phyloP scores from a whole-genome alignment of 1,140 invertebrate genomes.

The Amphibalanus amphitrite region DNA sequence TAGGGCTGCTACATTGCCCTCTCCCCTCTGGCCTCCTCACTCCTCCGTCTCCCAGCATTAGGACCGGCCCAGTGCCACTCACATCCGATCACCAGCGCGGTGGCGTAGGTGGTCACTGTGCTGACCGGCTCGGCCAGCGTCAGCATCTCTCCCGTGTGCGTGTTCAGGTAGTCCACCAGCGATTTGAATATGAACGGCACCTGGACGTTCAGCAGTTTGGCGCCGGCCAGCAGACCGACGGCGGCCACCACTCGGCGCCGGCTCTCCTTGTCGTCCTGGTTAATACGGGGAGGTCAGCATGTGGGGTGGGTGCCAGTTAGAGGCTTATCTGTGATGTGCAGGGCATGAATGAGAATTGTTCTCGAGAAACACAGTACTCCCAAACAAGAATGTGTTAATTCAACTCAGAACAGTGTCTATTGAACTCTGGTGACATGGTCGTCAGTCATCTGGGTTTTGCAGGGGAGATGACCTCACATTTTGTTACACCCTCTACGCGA shows the following conservation, averaged over 20 bases:
- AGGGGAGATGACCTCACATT: no score
- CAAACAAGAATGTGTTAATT: no score
- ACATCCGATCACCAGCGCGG: slow-evolving; percentile 78
- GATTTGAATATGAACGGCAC: slow-evolving; percentile 98
- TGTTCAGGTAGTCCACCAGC: slow-evolving; percentile 73
- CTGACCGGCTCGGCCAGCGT: slow-evolving; percentile 24
- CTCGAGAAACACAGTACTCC: slow-evolving; percentile 7
- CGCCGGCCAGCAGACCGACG: slow-evolving; percentile 53
- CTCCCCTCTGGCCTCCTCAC: no score
- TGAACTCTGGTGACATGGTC: no score
- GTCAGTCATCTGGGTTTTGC: no score
- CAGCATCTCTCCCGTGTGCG: slow-evolving; percentile 28
- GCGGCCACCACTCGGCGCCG: slow-evolving; percentile 67
- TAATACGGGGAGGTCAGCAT: slow-evolving; percentile 17
- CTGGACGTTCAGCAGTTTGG: slow-evolving; percentile 73
- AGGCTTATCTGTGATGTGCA: neutral
- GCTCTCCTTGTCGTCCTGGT: slow-evolving; percentile 56
- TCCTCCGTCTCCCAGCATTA: no score
- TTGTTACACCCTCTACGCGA: no score
- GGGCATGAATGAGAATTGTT: neutral
- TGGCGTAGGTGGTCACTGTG: slow-evolving; percentile 35
- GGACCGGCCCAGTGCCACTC: no score
- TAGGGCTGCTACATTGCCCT: no score
- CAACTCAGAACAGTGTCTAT: no score
- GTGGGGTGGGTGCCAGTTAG: neutral